Conservation (phyloP, 2,797 vertebrate genomes). For the Catostomus latipinnis region DNA sequence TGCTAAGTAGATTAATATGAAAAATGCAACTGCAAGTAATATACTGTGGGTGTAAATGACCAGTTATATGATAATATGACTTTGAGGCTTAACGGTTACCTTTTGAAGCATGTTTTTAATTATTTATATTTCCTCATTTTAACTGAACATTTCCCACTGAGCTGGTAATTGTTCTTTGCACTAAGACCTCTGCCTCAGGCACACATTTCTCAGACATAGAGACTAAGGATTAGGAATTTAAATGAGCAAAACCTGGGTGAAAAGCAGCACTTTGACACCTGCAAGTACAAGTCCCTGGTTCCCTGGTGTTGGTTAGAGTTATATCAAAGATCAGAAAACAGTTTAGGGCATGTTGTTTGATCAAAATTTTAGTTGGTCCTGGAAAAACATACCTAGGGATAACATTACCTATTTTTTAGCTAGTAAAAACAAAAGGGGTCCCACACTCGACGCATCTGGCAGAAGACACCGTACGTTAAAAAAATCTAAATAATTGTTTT, state of each 20-base stretch:
- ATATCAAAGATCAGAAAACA: neutral
- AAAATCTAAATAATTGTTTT: too few species aligned
- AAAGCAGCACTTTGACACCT: neutral
- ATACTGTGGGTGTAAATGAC: neutral
- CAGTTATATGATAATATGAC: neutral
- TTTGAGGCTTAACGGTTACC: neutral
- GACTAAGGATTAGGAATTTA: neutral
- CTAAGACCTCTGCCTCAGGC: neutral
- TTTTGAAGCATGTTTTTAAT: neutral
- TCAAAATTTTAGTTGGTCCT: neutral
- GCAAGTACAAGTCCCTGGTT: neutral
- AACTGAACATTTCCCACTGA: neutral
- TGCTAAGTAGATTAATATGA: neutral
- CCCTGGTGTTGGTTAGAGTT: conserved; percentile 8
- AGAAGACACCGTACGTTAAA: too few species aligned
- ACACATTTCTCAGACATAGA: neutral
- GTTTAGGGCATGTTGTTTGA: neutral
- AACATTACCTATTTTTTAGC: too few species aligned
- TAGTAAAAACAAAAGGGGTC: too few species aligned
- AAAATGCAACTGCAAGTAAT: neutral
- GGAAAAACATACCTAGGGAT: neutral
- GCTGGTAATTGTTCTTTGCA: neutral
- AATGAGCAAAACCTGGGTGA: conserved; percentile 1
- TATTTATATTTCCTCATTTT: neutral
- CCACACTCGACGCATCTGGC: too few species aligned